These are phyloP conservation scores for Polyploca ridens DNA, from an alignment of 2,888 invertebrate genomes.

Conservation along the genomic window DNA sequence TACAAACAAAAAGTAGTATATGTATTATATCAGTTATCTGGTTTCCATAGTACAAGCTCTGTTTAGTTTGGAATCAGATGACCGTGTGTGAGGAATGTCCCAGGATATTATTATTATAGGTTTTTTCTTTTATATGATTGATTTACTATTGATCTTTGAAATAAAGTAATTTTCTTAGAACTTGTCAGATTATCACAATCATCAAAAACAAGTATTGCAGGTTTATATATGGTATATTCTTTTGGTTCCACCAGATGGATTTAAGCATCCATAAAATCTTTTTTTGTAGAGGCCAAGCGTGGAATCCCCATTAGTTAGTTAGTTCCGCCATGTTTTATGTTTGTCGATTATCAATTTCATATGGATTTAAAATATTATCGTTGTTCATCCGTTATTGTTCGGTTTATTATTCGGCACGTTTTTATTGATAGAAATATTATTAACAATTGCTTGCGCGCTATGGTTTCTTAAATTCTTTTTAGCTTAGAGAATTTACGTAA, in stretches of 20 bases:
- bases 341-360: constrained; percentile 53
- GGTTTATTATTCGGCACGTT: constrained; percentile 29
- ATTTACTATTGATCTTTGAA: too few species aligned
- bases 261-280: constrained; percentile 20
- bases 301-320: constrained; percentile 47
- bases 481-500: neutral
- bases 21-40: too few species aligned
- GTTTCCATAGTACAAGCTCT: too few species aligned
- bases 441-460: constrained; percentile 25
- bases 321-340: constrained; percentile 35
- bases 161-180: neutral
- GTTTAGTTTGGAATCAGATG: too few species aligned
- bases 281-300: constrained; percentile 22
- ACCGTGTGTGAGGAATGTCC: too few species aligned
- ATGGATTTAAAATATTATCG: constrained; percentile 42
- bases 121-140: too few species aligned
- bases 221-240: neutral
- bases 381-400: constrained; percentile 35
- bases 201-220: neutral
- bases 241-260: constrained; percentile 15
- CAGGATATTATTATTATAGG: too few species aligned
- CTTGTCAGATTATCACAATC: neutral
- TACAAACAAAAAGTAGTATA: too few species aligned
- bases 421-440: constrained; percentile 28
- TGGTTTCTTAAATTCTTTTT: constrained; percentile 11